Base-by-base conservation (phyloP, 2,888 invertebrate genomes). In the Zaprionus obscuricornis region DNA sequence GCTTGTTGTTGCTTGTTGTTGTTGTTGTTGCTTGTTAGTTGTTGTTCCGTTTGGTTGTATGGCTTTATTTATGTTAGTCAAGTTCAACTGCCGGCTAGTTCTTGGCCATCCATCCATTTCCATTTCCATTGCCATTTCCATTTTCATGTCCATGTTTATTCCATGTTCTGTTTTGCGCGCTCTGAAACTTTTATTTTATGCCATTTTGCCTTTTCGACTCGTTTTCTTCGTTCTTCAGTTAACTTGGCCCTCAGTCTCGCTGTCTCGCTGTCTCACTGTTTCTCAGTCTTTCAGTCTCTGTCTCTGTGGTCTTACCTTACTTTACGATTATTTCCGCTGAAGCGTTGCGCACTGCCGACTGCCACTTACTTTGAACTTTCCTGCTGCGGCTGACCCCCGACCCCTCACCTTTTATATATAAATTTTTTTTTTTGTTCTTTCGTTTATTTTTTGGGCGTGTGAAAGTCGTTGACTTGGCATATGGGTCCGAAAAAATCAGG, bases 271-370 rank as follows among this genome's bases (percentile, higher is more conserved):
- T 45, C 45, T 34, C 45, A 47, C 29, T 31, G 34, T 37, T 51
- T 43, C 27, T 43, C 45, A 58, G 20, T 62, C 39, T 39, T 20
- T 63, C 14, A 56, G 26, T 43, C 42, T 54, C 39, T 49, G 31
- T 46, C 54, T 51, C 40, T 47, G n/a, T 33, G 17, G 26, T 58
- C 27, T 58, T 74, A 74, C 73, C 83, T 78, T 65, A 81, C 74
- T 81, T 84, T 75, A 81, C 85, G 81, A 81, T 84, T 81, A 82
- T 81, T 81, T 81, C 81, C 81, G 81, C 85, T 66, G 78, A 82
- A 74, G 64, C 71, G 82, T 72, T 77, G 78, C 76, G 78, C 78
- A 58, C 72, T 64, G 67, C 54, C 56, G 66, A 65, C 74, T 77
- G 76, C 79, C 66, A 76, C 66, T 75, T 73, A 73, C 74, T 75